A percentile compares a stretch with the other conserved stretches of the same genome.
phyloP scores from a whole-genome alignment of 2,888 invertebrate species.

The Thecocarcelia acutangulata region DNA sequence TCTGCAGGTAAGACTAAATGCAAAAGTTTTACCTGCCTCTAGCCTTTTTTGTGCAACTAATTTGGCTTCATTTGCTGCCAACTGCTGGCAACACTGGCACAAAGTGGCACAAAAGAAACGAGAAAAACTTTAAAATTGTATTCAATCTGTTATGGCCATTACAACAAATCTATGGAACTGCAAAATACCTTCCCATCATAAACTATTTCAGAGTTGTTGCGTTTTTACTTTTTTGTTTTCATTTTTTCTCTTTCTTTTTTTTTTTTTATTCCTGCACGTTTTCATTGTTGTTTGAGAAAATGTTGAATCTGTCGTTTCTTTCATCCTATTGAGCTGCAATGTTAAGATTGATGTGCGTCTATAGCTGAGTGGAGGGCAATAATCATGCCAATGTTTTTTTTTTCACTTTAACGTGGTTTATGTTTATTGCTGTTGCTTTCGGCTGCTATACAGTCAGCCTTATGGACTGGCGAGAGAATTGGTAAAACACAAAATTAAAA shows the following conservation, averaged over 20 bases:
- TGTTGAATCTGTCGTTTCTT: constrained; percentile 55
- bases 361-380: constrained; percentile 65
- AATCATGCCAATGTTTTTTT: constrained; percentile 53
- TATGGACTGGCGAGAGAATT: constrained; percentile 13
- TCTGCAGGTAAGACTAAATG: too few species aligned
- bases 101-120: constrained; percentile 6
- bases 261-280: constrained; percentile 47
- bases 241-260: constrained; percentile 3
- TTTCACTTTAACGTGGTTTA: constrained; percentile 3
- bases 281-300: constrained; percentile 60
- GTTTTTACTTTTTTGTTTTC: background rate
- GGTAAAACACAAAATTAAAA: background rate
- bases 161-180: constrained; percentile 63
- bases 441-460: constrained; percentile 6
- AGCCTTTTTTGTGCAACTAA: too few species aligned
- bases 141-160: constrained; percentile 66
- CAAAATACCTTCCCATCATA: constrained; percentile 64
- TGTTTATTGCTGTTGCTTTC: background rate
- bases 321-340: constrained; percentile 66
- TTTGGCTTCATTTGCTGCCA: too few species aligned
- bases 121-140: constrained; percentile 56
- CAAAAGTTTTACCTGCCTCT: too few species aligned
- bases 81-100: too few species aligned
- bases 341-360: constrained; percentile 68
- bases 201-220: constrained; percentile 40